These are phyloP conservation scores for Ennomos quercinarius DNA, from an alignment of 2,888 invertebrate genomes.

Conservation along the genomic window DNA sequence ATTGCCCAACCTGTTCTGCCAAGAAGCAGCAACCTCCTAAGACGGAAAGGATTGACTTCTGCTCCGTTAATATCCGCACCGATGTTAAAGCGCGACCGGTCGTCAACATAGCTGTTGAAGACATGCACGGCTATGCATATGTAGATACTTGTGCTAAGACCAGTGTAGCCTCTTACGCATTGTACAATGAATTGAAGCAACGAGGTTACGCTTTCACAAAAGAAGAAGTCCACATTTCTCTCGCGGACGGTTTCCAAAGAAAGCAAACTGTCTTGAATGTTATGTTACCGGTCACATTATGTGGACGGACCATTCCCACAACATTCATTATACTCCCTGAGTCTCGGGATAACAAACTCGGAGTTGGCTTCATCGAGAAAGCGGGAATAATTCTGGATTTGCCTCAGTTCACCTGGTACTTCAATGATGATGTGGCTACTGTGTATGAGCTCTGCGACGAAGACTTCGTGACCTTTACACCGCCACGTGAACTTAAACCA, in stretches of 20 bases:
- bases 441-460: neutral
- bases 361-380: neutral
- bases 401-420: constrained; percentile 1
- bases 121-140: neutral
- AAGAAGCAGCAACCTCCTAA: neutral
- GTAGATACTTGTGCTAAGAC: neutral
- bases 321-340: neutral
- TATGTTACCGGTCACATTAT: neutral
- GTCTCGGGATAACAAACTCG: neutral
- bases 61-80: neutral
- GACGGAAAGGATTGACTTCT: neutral
- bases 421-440: neutral
- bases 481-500: neutral
- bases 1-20: neutral
- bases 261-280: neutral
- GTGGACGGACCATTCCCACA: neutral
- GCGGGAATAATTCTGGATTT: neutral
- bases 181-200: neutral
- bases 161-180: neutral
- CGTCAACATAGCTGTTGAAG: neutral
- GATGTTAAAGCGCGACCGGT: neutral
- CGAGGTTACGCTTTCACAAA: neutral
- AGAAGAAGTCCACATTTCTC: neutral
- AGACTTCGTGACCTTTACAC: neutral
- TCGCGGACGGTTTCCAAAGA: neutral